Conservation (phyloP, 2,113 vertebrate species). For the Phylloscopus trochiloides region DNA sequence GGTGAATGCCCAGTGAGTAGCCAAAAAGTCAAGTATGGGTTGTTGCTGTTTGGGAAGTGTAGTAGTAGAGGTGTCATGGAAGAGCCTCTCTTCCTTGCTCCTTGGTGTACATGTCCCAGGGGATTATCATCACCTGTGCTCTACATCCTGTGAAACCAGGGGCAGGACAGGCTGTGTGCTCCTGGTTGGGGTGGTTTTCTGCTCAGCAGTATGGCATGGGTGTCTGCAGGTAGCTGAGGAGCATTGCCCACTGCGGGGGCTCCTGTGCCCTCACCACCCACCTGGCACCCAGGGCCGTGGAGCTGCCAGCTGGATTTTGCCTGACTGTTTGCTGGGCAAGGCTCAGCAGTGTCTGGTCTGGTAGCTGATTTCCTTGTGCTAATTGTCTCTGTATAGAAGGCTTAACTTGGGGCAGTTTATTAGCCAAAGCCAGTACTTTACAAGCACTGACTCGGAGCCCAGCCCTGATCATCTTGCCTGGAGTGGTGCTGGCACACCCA, state of each 20-base stretch:
- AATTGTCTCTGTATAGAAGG: neutral
- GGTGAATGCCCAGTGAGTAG: neutral
- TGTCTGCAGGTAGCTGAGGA: neutral
- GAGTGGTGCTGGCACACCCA: conserved; percentile 6
- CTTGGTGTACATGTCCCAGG: rapidly evolving
- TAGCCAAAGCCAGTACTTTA: neutral
- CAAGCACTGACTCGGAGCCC: rapidly evolving
- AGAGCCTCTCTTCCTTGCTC: neutral
- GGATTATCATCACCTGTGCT: rapidly evolving
- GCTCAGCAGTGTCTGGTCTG: neutral
- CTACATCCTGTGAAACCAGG: neutral
- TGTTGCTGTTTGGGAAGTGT: neutral
- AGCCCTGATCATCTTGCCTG: neutral
- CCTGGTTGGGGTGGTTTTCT: neutral
- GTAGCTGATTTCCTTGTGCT: neutral
- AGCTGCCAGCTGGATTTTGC: neutral
- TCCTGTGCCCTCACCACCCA: rapidly evolving
- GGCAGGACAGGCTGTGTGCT: neutral
- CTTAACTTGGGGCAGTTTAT: conserved; percentile 27
- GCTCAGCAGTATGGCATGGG: rapidly evolving
- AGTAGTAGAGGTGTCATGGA: neutral
- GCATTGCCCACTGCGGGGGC: rapidly evolving
- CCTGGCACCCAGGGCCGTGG: rapidly evolving
- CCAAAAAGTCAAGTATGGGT: neutral
- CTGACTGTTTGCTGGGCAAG: neutral